A percentile compares a stretch with the other conserved stretches of the same genome.
These are phyloP conservation scores for Trichacis sp. DNA, from an alignment of 2,888 invertebrate genomes.

Conservation along the genomic window DNA sequence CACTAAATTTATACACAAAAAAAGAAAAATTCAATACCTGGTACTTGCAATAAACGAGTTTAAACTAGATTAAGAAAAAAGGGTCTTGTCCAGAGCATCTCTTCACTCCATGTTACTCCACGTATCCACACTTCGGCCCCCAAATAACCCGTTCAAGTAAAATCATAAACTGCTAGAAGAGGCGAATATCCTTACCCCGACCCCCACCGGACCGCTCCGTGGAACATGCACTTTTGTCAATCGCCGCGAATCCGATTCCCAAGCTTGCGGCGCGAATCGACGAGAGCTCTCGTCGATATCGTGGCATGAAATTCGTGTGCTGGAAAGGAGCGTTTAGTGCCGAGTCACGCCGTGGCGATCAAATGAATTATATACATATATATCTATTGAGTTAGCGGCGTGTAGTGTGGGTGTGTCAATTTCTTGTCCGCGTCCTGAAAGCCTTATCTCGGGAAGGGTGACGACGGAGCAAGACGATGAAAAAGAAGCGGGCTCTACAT, in stretches of 20 bases:
- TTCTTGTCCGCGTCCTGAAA: conserved; percentile 23
- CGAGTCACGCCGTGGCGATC: conserved; percentile 41
- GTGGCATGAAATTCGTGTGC: conserved; percentile 39
- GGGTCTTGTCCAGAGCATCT: too few species aligned
- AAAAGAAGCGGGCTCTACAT: conserved; percentile 23
- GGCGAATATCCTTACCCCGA: too few species aligned
- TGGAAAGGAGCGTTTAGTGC: conserved; percentile 39
- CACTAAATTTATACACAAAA: too few species aligned
- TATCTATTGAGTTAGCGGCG: background rate
- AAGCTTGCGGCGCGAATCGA: background rate
- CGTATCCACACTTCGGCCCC: too few species aligned
- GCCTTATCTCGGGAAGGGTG: conserved; percentile 38
- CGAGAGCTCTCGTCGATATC: conserved; percentile 15
- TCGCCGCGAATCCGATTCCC: background rate
- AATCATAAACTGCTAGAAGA: too few species aligned
- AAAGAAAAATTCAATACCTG: too few species aligned
- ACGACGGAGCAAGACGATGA: background rate
- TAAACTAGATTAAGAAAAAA: too few species aligned
- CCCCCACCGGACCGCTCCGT: too few species aligned
- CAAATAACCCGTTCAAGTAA: too few species aligned
- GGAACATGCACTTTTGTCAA: background rate
- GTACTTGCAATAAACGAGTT: too few species aligned
- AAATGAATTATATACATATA: conserved; percentile 34
- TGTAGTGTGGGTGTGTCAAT: conserved; percentile 27
- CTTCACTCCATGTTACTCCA: too few species aligned